Evolutionary conservation across 2,797 vertebrate species (phyloP).

Genomic region (Enteromius trimaculatus): DNA sequence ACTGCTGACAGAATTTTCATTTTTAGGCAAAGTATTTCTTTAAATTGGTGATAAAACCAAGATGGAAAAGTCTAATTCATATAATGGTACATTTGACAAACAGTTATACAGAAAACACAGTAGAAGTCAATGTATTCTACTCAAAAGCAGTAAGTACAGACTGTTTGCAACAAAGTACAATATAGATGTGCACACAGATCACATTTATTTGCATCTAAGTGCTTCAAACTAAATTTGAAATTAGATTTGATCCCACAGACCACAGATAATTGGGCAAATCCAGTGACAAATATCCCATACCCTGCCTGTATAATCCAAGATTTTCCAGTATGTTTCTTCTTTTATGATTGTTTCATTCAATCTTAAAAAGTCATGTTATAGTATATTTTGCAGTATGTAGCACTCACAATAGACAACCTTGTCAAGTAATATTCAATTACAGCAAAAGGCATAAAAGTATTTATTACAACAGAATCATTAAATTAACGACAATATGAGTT

Average conservation of each 20-base stretch:
- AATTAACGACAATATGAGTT: conserved; percentile 8
- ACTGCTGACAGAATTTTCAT: background rate
- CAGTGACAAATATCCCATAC: background rate
- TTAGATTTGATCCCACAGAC: background rate
- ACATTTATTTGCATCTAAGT: background rate
- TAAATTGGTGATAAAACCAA: no score
- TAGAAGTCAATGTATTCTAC: background rate
- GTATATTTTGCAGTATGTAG: background rate
- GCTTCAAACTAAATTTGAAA: background rate
- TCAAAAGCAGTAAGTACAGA: background rate
- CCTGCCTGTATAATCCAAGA: background rate
- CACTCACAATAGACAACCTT: background rate
- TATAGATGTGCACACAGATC: background rate
- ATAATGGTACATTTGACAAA: background rate
- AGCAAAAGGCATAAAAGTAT: conserved; percentile 11
- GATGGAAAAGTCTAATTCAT: background rate
- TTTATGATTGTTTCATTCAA: background rate
- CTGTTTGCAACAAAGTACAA: background rate
- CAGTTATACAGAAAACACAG: background rate
- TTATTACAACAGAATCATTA: conserved; percentile 30
- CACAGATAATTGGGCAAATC: background rate
- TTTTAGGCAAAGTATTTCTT: background rate
- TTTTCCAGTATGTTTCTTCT: background rate
- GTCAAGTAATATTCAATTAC: background rate
- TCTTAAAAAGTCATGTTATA: background rate